phyloP scores from a whole-genome alignment of 2,888 invertebrate genomes.

The Dolichopus griseipennis region DNA sequence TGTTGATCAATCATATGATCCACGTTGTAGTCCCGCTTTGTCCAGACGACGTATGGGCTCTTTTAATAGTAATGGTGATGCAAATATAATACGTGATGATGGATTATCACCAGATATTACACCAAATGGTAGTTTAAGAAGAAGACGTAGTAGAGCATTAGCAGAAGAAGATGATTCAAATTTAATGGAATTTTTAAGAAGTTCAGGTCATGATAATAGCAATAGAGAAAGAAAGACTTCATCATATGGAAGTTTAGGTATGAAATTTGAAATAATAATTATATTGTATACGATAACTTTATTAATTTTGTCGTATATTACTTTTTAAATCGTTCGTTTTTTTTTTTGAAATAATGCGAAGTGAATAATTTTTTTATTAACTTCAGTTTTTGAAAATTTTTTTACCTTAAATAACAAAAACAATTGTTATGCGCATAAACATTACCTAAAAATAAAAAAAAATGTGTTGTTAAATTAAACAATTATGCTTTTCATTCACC shows the following conservation, averaged over 20 bases:
- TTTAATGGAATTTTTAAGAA: conserved; percentile 75
- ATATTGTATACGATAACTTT: neutral
- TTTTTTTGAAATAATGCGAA: neutral
- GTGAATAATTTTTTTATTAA: neutral
- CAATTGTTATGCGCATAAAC: too few species aligned
- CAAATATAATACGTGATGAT: conserved; percentile 33
- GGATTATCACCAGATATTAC: conserved; percentile 60
- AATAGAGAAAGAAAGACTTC: conserved; percentile 63
- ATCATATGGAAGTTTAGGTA: conserved; percentile 71
- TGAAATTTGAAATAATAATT: conserved; percentile 22
- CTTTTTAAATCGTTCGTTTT: neutral
- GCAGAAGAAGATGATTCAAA: conserved; percentile 76
- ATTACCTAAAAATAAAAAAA: too few species aligned
- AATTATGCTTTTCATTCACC: too few species aligned
- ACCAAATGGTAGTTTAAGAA: conserved; percentile 76
- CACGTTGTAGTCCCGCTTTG: conserved; percentile 61
- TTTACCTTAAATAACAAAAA: too few species aligned
- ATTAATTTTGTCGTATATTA: neutral
- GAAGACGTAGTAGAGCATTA: conserved; percentile 70
- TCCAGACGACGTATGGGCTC: conserved; percentile 59
- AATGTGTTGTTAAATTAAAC: too few species aligned
- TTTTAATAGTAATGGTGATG: conserved; percentile 46
- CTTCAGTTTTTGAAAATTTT: neutral
- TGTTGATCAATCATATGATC: conserved; percentile 71
- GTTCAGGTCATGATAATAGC: conserved; percentile 64